These are phyloP conservation scores for Euphonia xanthogaster DNA, from an alignment of 2,797 vertebrate genomes.

Conservation along the genomic window DNA sequence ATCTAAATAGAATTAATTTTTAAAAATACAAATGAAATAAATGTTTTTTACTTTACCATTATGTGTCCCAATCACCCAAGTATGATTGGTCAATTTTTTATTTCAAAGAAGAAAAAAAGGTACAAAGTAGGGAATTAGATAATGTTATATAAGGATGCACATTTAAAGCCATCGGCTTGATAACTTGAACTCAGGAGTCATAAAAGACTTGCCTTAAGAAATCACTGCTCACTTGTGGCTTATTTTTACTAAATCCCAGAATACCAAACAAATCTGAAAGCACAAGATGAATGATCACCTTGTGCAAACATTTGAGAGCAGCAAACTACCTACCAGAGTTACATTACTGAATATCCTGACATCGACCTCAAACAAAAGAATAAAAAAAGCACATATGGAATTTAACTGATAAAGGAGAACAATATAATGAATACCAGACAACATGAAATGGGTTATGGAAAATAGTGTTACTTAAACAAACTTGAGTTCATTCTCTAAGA, in stretches of 20 bases:
- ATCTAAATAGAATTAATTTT: neutral
- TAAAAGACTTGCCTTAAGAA: neutral
- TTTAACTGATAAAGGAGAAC: constrained; percentile 45
- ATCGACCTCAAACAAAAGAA: constrained; percentile 30
- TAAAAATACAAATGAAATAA: neutral
- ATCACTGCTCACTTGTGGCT: neutral
- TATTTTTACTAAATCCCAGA: constrained; percentile 30
- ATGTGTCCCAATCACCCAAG: neutral
- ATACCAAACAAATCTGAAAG: constrained; percentile 1
- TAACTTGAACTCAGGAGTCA: neutral
- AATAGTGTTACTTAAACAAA: constrained; percentile 46
- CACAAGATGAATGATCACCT: neutral
- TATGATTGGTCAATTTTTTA: neutral
- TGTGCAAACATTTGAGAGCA: neutral
- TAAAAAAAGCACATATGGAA: constrained; percentile 29
- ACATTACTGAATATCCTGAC: constrained; percentile 15
- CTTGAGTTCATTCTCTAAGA: constrained; percentile 17
- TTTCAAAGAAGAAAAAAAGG: neutral
- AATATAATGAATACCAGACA: constrained; percentile 57
- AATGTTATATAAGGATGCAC: neutral
- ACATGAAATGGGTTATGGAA: constrained; percentile 32
- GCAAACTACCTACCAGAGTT: constrained; percentile 22
- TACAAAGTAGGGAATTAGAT: neutral
- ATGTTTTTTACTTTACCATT: neutral
- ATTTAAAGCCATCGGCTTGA: neutral